A percentile compares a stretch with the other conserved stretches of the same genome.
These are phyloP conservation scores for Elachura formosa DNA, from an alignment of 2,113 vertebrate species.

Conservation along the genomic window DNA sequence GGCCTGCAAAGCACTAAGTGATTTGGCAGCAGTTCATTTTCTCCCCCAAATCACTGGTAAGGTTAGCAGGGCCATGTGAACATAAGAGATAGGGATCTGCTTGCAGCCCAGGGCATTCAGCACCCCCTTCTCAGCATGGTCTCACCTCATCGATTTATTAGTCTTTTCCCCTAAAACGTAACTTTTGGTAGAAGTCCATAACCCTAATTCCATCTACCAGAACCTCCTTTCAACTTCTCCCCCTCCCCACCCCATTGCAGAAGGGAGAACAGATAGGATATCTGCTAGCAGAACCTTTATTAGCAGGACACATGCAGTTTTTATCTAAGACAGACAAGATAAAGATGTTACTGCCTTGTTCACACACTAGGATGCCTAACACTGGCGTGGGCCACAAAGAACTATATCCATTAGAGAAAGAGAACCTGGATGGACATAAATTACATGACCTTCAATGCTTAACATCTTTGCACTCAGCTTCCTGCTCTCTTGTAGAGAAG, in stretches of 20 bases:
- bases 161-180: not conserved
- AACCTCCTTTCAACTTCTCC: not conserved
- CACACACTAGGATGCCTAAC: not conserved
- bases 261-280: not conserved
- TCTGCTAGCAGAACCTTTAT: not conserved
- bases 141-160: not conserved
- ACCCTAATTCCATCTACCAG: not conserved
- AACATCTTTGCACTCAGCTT: not conserved
- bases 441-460: not conserved
- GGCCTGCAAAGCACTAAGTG: not conserved
- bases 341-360: not conserved
- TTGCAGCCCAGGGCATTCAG: not conserved
- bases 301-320: not conserved
- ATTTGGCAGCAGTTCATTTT: not conserved
- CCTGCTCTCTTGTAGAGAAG: not conserved
- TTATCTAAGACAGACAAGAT: not conserved
- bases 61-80: not conserved
- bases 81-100: not conserved
- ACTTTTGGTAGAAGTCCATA: not conserved
- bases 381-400: not conserved
- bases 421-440: not conserved
- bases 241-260: rapidly evolving
- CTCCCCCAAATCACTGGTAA: not conserved
- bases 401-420: not conserved
- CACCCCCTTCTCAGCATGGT: not conserved